phyloP scores from a whole-genome alignment of 2,113 vertebrate genomes.

The Lynx canadensis region DNA sequence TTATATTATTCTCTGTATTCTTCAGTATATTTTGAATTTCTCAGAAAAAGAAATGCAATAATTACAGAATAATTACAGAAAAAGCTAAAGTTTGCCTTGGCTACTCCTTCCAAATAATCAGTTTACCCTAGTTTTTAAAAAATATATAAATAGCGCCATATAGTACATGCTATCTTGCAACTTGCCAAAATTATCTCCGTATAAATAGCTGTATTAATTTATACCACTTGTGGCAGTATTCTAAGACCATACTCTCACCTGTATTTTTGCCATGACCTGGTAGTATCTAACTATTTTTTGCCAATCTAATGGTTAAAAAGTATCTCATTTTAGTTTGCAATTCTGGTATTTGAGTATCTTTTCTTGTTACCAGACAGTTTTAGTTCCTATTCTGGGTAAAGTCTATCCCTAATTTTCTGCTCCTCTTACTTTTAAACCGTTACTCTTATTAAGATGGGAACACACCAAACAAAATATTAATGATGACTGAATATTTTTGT shows the following conservation, averaged over 20 bases:
- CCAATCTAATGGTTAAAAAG: background rate
- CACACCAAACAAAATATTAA: slow-evolving; percentile 42
- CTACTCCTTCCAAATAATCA: background rate
- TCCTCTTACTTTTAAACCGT: slow-evolving; percentile 9
- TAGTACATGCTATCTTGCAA: background rate
- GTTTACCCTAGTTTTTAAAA: background rate
- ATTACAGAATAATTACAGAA: background rate
- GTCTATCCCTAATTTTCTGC: slow-evolving; percentile 4
- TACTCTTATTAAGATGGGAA: slow-evolving; percentile 14
- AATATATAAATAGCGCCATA: background rate
- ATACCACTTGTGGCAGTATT: background rate
- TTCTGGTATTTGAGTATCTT: slow-evolving; percentile 26
- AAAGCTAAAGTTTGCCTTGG: background rate
- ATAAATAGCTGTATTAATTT: background rate
- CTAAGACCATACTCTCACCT: background rate
- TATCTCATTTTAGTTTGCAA: slow-evolving; percentile 30
- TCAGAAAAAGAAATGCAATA: slow-evolving; percentile 26
- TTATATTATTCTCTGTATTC: background rate
- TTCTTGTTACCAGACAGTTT: slow-evolving; percentile 26
- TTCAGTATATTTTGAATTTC: slow-evolving; percentile 15
- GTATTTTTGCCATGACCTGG: background rate
- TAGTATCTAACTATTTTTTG: slow-evolving; percentile 5
- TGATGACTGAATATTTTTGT: background rate
- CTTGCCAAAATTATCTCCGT: slow-evolving; percentile 1
- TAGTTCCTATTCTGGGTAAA: slow-evolving; percentile 39